Percentiles rank a stretch among this genome's conserved stretches.
Conservation (phyloP, 2,888 invertebrate genomes). For the Clistopyga incitator region DNA sequence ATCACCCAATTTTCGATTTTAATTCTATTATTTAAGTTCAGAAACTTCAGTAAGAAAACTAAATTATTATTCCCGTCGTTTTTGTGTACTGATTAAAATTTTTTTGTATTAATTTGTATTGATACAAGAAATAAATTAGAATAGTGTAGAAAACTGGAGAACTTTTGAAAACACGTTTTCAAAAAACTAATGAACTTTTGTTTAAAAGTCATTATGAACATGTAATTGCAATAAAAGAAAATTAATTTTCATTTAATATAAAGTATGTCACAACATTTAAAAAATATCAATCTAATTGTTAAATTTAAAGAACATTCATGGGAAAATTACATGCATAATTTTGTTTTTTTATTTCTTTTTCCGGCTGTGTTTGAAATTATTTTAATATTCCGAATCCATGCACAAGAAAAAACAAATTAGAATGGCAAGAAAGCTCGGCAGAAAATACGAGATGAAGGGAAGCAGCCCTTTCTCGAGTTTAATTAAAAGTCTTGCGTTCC, state of each 20-base stretch:
- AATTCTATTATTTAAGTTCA: no score
- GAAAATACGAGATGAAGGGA: not conserved
- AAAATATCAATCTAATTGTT: not conserved
- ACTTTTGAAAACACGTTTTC: no score
- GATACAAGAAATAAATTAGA: no score
- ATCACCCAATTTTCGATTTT: no score
- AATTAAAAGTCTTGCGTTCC: conserved; percentile 32
- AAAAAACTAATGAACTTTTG: not conserved
- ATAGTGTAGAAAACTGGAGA: no score
- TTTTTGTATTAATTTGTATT: no score
- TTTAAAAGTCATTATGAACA: not conserved
- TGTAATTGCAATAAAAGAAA: not conserved
- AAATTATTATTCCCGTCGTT: no score
- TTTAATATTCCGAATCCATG: not conserved
- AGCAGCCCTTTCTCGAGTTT: not conserved
- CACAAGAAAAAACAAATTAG: not conserved
- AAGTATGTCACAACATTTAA: not conserved
- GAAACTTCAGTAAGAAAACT: no score
- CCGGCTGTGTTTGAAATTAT: not conserved
- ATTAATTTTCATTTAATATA: not conserved
- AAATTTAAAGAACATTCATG: no score
- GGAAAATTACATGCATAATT: no score
- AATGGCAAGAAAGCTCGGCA: not conserved
- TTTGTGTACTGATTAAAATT: no score
- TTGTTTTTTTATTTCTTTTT: no score